These are phyloP conservation scores for Vannuccia rotundouncinata DNA, from an alignment of 2,888 invertebrate genomes.

Conservation along the genomic window DNA sequence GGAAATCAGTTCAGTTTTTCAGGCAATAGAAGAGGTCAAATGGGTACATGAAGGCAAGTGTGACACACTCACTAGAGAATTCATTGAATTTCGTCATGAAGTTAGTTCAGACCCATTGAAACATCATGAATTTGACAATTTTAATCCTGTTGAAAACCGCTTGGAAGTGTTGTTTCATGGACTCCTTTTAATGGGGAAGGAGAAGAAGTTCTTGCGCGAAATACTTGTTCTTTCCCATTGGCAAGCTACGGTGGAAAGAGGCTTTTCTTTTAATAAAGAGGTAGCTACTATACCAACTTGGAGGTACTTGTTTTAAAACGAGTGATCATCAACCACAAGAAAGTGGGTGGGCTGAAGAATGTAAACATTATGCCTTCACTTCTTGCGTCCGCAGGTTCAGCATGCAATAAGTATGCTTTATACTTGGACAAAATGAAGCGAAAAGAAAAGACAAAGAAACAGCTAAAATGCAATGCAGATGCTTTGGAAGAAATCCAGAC, in stretches of 20 bases:
- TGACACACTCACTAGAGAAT: not conserved
- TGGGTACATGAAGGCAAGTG: not conserved
- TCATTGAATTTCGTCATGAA: constrained; percentile 4
- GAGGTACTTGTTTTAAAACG: constrained; percentile 13
- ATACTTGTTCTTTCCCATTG: constrained; percentile 10
- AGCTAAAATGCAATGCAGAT: constrained; percentile 8
- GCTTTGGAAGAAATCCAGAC: constrained; percentile 21
- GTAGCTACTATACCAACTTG: constrained; percentile 19
- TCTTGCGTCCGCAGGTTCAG: not conserved
- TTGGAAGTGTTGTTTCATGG: constrained; percentile 6
- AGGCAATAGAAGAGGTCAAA: not conserved
- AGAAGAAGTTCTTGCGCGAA: not conserved
- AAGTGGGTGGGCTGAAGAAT: constrained; percentile 14
- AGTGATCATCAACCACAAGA: constrained; percentile 14
- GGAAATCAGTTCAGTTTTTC: not conserved
- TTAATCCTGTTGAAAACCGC: not conserved
- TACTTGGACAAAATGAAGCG: not conserved
- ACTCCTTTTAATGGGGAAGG: constrained; percentile 1
- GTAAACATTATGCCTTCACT: constrained; percentile 15
- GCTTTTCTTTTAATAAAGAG: constrained; percentile 20
- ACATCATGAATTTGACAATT: constrained; percentile 3
- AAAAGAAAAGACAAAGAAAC: constrained; percentile 22
- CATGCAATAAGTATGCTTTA: constrained; percentile 9
- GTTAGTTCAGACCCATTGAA: constrained; percentile 20
- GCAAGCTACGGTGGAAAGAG: constrained; percentile 6